Evolutionary conservation across 2,113 vertebrate species (phyloP).

Genomic region (Gobiocypris rarus): DNA sequence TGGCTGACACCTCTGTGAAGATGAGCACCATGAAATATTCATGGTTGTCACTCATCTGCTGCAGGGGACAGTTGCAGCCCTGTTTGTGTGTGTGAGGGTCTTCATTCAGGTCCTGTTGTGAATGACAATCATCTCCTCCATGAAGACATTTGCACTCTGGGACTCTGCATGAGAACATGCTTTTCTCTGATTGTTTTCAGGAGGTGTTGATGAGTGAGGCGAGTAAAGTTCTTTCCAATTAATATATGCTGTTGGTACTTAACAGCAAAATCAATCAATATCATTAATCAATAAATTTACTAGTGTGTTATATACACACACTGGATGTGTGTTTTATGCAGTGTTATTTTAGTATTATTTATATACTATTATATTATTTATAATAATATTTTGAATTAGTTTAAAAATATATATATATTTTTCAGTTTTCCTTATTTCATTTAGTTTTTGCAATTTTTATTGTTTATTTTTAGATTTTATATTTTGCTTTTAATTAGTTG

Average conservation of each 20-base stretch:
- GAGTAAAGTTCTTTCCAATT: not conserved
- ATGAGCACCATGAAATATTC: constrained; percentile 73
- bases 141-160: not conserved
- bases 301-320: not conserved
- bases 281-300: not conserved
- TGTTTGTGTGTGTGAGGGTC: constrained; percentile 22
- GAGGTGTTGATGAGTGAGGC: not conserved
- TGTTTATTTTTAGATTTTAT: too few relatives aligned
- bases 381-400: not conserved
- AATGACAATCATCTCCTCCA: constrained; percentile 29
- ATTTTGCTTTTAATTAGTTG: too few relatives aligned
- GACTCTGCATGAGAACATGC: not conserved
- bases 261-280: not conserved
- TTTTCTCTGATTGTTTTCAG: constrained; percentile 12
- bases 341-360: not conserved
- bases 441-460: too few relatives aligned
- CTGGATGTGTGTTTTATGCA: not conserved
- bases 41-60: constrained; percentile 71
- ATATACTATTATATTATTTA: not conserved
- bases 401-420: too few relatives aligned
- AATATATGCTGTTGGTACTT: not conserved
- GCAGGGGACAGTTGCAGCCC: constrained; percentile 37
- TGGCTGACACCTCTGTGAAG: constrained; percentile 67
- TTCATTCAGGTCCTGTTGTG: constrained; percentile 30
- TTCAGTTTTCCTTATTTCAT: not conserved